These are phyloP conservation scores for Auanema freiburgensis DNA, from an alignment of 2,888 invertebrate genomes.

Conservation along the genomic window DNA sequence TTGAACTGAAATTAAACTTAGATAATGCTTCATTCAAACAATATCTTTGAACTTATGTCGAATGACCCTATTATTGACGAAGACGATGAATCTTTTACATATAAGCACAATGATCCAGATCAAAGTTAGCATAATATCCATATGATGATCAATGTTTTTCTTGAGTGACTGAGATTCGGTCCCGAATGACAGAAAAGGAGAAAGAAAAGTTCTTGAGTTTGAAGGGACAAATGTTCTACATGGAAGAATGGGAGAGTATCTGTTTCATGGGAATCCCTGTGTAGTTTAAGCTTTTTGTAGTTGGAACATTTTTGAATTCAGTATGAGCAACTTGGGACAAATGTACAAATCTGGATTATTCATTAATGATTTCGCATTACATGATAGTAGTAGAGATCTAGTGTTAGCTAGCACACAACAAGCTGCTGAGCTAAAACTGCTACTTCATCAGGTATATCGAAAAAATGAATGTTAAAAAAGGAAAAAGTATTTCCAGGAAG, in stretches of 20 bases:
- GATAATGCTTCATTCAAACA: conserved; percentile 92
- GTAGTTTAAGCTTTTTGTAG: no score
- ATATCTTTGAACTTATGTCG: conserved; percentile 91
- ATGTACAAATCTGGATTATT: conserved; percentile 89
- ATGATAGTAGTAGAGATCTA: conserved; percentile 93
- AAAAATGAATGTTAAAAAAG: not conserved
- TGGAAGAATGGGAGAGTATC: conserved; percentile 97
- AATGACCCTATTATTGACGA: conserved; percentile 73
- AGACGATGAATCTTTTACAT: conserved; percentile 29
- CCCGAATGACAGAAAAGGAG: conserved; percentile 62
- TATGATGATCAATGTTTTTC: not conserved
- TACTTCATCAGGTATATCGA: conserved; percentile 76
- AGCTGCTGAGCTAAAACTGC: conserved; percentile 90
- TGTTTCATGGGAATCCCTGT: conserved; percentile 94
- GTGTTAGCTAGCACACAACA: conserved; percentile 96
- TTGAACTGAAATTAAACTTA: conserved; percentile 9
- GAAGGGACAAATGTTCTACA: conserved; percentile 96
- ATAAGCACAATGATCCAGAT: conserved; percentile 33
- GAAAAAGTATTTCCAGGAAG: conserved; percentile 74
- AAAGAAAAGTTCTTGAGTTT: conserved; percentile 70
- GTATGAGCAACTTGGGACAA: conserved; percentile 88
- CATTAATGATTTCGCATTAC: conserved; percentile 97
- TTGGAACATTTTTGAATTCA: no score
- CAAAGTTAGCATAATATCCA: conserved; percentile 26
- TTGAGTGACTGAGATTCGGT: conserved; percentile 71